phyloP scores from a whole-genome alignment of 1,140 invertebrate species.

The Camponotus pennsylvanicus region DNA sequence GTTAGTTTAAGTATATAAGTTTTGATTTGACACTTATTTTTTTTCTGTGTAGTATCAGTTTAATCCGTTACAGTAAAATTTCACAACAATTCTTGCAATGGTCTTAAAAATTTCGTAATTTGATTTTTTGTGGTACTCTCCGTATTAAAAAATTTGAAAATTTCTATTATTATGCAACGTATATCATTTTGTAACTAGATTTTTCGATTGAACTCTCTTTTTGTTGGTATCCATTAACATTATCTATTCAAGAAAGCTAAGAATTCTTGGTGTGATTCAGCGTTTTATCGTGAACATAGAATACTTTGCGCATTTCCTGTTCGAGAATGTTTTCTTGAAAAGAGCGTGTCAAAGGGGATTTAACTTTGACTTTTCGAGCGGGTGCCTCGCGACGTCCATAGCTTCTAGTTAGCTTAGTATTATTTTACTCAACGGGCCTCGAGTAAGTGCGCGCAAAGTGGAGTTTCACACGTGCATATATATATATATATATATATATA shows the following conservation, averaged over 20 bases:
- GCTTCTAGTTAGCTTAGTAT: slow-evolving; percentile 19
- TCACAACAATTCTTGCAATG: neutral
- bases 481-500: neutral
- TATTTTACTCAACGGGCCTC: neutral
- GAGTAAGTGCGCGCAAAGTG: slow-evolving; percentile 48
- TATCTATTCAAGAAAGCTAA: neutral
- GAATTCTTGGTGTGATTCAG: neutral
- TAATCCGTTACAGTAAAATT: neutral
- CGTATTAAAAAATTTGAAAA: neutral
- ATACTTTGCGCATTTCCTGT: slow-evolving; percentile 7
- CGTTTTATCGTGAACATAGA: neutral
- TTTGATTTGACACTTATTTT: too few relatives aligned
- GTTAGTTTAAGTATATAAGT: too few relatives aligned
- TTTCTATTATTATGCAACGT: neutral
- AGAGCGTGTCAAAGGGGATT: neutral
- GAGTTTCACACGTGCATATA: slow-evolving; percentile 37
- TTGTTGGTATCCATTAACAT: slow-evolving; percentile 11
- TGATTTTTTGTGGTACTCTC: neutral
- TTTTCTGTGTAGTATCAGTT: neutral
- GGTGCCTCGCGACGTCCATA: neutral
- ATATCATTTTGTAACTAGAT: slow-evolving; percentile 13
- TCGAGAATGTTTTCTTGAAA: slow-evolving; percentile 3
- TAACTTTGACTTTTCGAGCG: slow-evolving; percentile 24
- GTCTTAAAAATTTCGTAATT: neutral
- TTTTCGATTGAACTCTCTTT: neutral